Base-by-base conservation (phyloP, 2,797 vertebrate species). In the Bradypodion pumilum region DNA sequence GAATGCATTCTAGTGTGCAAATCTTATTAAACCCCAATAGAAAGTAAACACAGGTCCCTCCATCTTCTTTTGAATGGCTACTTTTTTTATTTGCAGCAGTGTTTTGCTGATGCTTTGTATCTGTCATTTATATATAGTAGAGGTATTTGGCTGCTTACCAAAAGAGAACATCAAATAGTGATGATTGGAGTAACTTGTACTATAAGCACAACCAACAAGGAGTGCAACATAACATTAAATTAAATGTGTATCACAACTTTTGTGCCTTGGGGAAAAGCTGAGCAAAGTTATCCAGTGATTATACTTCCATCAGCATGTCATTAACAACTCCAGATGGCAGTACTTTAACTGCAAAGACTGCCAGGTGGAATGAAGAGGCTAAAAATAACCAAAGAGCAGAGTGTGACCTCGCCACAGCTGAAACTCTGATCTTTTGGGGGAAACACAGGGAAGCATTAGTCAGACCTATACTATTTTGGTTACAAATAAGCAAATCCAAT, bases 251-350 rank as follows among this genome's bases (percentile, higher is more conserved):
- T 90, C 85, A 82, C 85, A 89, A 87, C 89, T 93, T 92, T 87
- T 88, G 78, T 88, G 87, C 86, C 83, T 85, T 81, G 83, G 82
- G 89, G 92, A 92, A 86, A 82, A 81, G 85, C 82, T 88, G 92
- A 88, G 86, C 73, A 92, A 89, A 94, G 90, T 90, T 88, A 89
- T 84, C 85, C 86, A 83, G 75, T 92, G 91, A 92, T 92, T 89
- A 93, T 90, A 85, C 90, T 91, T 92, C 83, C 90, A 90, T 92
- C 86, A 92, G 86, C 91, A 87, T 86, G 70, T 87, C 86, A 93
- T 91, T 93, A 94, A 91, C 92, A 94, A 91, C 89, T 94, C 93
- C 94, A 95, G 91, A 93, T 93, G 93, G 91, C 91, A 92, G 89
- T 85, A 92, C 92, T 91, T 93, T 89, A 93, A 80, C 84, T 91